A percentile compares a stretch with the other conserved stretches of the same genome.
Evolutionary conservation across 2,797 vertebrate genomes (phyloP).

Genomic region (Acanthurus tractus): DNA sequence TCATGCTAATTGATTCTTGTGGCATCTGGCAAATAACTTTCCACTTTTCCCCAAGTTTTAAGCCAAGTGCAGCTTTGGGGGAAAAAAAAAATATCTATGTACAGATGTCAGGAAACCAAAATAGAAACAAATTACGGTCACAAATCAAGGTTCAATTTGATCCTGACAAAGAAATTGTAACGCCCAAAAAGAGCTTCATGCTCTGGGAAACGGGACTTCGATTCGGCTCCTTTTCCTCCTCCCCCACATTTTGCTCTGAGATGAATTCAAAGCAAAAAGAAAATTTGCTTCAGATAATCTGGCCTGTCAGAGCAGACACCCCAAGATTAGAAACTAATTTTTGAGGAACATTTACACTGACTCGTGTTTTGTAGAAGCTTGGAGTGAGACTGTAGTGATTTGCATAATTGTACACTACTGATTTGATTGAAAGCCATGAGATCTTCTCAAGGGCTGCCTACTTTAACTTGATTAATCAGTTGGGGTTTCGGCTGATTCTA

Average conservation of each 20-base stretch:
- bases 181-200: not conserved
- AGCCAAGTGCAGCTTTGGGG: not conserved
- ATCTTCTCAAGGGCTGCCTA: constrained; percentile 35
- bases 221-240: not conserved
- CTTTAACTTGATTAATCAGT: constrained; percentile 42
- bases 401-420: constrained; percentile 60
- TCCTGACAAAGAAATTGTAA: constrained; percentile 5
- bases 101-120: constrained; percentile 12
- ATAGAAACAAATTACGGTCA: constrained; percentile 16
- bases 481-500: not conserved
- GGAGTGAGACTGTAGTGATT: constrained; percentile 52
- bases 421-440: constrained; percentile 61
- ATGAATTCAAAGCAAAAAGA: constrained; percentile 24
- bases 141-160: not conserved
- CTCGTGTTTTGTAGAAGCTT: constrained; percentile 43
- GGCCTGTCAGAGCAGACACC: constrained; percentile 53
- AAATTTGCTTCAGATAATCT: constrained; percentile 44
- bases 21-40: not conserved
- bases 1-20: not conserved
- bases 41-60: not conserved
- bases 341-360: constrained; percentile 44
- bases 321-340: constrained; percentile 45
- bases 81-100: not conserved
- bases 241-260: constrained; percentile 27
- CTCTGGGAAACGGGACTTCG: constrained; percentile 6